Base-by-base conservation (phyloP, 2,888 invertebrate genomes). In the Phyto melanocephala region DNA sequence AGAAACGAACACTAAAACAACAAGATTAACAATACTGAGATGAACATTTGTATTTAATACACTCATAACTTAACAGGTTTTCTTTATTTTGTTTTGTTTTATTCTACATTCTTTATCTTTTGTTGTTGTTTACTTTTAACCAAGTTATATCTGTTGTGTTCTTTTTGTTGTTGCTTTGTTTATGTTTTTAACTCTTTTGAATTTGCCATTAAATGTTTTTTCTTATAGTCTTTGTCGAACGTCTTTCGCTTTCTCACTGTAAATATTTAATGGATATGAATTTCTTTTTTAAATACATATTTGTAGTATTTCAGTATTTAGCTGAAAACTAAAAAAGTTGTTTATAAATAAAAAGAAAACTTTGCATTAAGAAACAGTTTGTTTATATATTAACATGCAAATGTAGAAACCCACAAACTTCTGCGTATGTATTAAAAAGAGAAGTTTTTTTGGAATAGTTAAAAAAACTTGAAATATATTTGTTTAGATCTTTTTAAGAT, bases 1-100 rank as follows among this genome's bases (percentile, higher is more conserved):
- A 56, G 63, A 78, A 47, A 13, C 37, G 62, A 47, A 40, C 17
- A 28, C 33, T 40, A 37, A 58, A 42, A 22, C 20, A 42, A 28
- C 13, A 37, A 13, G 1, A 35, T 10, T 20, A 60, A 56, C n/a
- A 33, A 2, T 35, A 8, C 28, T 5, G 28, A 3, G 6, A 5
- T 5, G 4, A 3, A 28, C 6, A 28, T 28, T 3, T 6, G 28
- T 6, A 5, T 6, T 28, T 24, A 67, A 58, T 58, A 42, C 37
- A 37, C 24, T 52, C 50, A 65, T 70, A 52, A 70, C 56, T 75
- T 78, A 81, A 81, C 81, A 78, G 81, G 81, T 81, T 81, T 74
- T 62, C 20, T 22, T 60, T 45, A 33, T 50, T 72, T 52, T 54
- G 15, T 45, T 67, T 47, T 72, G 22, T 70, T 63, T 67, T 65